Evolutionary conservation across 2,888 invertebrate genomes (phyloP).

Genomic region (Cataglyphis cursor): DNA sequence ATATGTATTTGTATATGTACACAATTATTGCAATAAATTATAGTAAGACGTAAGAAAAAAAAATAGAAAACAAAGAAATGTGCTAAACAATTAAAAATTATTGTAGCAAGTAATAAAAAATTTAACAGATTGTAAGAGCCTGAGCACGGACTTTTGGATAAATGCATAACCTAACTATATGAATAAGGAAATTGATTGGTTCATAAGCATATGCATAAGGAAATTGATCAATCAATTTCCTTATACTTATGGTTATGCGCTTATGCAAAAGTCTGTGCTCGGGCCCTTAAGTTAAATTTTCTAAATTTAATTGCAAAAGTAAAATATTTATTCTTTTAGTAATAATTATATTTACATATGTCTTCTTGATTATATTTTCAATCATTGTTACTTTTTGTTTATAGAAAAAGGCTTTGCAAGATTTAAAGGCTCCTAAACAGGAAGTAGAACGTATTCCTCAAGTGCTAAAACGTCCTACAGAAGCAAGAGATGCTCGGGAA

Average conservation of each 20-base stretch:
- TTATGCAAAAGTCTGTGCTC: too few species aligned
- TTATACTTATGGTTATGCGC: too few species aligned
- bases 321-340: neutral
- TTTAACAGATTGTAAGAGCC: too few species aligned
- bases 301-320: neutral
- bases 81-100: neutral
- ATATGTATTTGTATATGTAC: neutral
- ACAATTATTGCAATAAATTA: neutral
- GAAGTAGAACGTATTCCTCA: constrained; percentile 94
- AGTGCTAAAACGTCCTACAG: constrained; percentile 94
- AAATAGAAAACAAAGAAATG: neutral
- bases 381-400: neutral
- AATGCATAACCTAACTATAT: too few species aligned
- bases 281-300: neutral
- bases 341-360: neutral
- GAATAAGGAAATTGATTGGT: too few species aligned
- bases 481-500: constrained; percentile 97
- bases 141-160: too few species aligned
- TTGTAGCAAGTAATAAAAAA: neutral
- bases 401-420: constrained; percentile 94
- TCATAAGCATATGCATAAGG: too few species aligned
- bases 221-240: too few species aligned
- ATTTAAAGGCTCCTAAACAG: constrained; percentile 94
- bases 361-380: neutral
- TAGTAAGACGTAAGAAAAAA: neutral